Evolutionary conservation across 2,888 invertebrate species (phyloP).

Genomic region (Orthosia cruda): DNA sequence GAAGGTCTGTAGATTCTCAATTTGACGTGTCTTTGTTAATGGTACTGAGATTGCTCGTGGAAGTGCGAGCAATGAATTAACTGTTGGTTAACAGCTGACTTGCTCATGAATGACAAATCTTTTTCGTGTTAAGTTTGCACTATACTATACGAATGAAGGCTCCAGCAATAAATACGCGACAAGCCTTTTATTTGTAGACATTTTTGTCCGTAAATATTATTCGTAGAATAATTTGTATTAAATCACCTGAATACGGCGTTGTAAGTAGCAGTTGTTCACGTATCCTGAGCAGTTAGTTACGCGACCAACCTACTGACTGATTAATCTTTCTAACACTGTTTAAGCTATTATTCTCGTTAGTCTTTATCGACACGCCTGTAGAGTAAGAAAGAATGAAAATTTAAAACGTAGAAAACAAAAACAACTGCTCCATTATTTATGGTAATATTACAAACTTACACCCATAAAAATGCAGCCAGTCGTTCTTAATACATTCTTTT

Average conservation of each 20-base stretch:
- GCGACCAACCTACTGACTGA: background rate
- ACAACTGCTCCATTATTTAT: conserved; percentile 13
- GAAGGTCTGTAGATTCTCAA: background rate
- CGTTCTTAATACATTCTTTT: too few species aligned
- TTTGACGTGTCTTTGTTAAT: background rate
- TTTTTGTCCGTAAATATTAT: too few species aligned
- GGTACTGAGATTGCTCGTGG: background rate
- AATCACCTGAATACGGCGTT: background rate
- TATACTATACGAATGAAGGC: too few species aligned
- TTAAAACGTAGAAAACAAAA: background rate
- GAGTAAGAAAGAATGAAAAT: background rate
- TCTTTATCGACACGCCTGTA: background rate
- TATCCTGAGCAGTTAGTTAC: background rate
- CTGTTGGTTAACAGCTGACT: too few species aligned
- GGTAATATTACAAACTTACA: conserved; percentile 46
- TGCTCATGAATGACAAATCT: too few species aligned
- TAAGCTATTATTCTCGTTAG: background rate
- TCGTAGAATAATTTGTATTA: too few species aligned
- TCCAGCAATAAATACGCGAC: too few species aligned
- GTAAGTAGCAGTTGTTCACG: background rate
- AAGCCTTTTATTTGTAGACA: too few species aligned
- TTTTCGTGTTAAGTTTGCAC: too few species aligned
- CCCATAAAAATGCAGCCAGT: conserved; percentile 47
- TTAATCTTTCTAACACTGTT: too few species aligned
- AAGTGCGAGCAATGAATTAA: background rate